Evolutionary conservation across 1,140 invertebrate genomes (phyloP), one percentile per base, ranked within the genome.

Genomic region (Nomia melanderi): DNA sequence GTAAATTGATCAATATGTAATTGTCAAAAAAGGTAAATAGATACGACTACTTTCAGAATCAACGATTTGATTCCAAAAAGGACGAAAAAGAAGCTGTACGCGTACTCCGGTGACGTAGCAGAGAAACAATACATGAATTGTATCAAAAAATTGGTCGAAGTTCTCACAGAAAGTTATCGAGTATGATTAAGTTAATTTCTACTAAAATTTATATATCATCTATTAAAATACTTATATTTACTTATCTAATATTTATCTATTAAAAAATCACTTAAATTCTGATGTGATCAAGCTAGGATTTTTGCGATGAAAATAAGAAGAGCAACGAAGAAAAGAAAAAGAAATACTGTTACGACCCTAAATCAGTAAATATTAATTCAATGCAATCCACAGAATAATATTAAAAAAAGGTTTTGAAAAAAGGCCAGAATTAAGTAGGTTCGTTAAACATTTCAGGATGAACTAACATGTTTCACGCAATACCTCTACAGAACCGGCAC

Each of bases 401-500:
- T n/a, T n/a, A n/a, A n/a, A n/a, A n/a, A n/a, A n/a, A n/a, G n/a
- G n/a, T n/a, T n/a, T n/a, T n/a, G n/a, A n/a, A n/a, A n/a, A n/a
- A n/a, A n/a, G n/a, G n/a, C 6, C 20, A 50, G 20, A 50, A 53
- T 53, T 25, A 23, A 53, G 25, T 53, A 2, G 50, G 2, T 25
- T 53, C 27, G 7, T 29, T 33, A 56, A 50, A 33, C 12, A 25
- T 77, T 79, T 81, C 44, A 89, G 88, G 88, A 88, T 20, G 87
- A 89, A 17, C 56, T 89, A 9, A 77, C 69, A 39, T 84, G 86
- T 17, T 89, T 89, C 56, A 81, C 63, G 23, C 87, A 89, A 63
- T 87, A 85, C 72, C 69, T 89, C 14, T 85, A 88, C 33, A 86
- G 86, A 54, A 86, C 72, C n/a, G 87, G 87, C 20, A n/a, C 62